Base-by-base conservation (phyloP, 2,888 invertebrate genomes). In the Flexamia atlantica region DNA sequence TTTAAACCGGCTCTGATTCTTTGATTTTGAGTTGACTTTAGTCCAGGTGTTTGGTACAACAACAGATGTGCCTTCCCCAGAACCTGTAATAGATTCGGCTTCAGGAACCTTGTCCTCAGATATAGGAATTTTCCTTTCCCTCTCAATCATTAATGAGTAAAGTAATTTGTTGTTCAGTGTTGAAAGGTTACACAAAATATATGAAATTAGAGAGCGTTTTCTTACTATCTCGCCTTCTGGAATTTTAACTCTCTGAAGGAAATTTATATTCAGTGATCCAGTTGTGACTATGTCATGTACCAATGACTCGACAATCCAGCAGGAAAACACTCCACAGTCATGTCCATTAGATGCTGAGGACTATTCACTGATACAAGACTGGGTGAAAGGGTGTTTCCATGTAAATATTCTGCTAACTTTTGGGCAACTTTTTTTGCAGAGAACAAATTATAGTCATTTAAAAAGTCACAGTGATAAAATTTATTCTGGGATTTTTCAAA, bases 401-500 rank as follows among this genome's bases (percentile, higher is more conserved):
- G 3, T 53, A 53, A 5, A 53, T 53, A 23, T 53, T 53, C 23
- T 23, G 20, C 5, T 9, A 53, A 23, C 14, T 53, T 72, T 14
- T 40, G 17, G 5, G 72, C 72, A 20, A 72, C 36, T 40, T 72
- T 46, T 42, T 32, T 40, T 40, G 72, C 72, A 28, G 72, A 72
- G 17, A 7, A 20, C 23, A 72, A 36, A 23, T 72, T 72, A 23
- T 72, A 72, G 20, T 72, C 20, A 9, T 40, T 32, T 12, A 72
- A 23, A 14, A 42, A 72, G 42, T 72, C 72, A 40, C 23, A 40
- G 14, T 72, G 23, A 32, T 32, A 40, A 40, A 72, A 72, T 72
- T 36, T 72, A 42, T 72, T 72, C n/a, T 12, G 12, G 7, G 23
- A 40, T 42, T 42, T 72, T 2, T 72, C 42, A 7, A 32, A 72